Base-by-base conservation (phyloP, 2,888 invertebrate species). In the Cyclophora punctaria region DNA sequence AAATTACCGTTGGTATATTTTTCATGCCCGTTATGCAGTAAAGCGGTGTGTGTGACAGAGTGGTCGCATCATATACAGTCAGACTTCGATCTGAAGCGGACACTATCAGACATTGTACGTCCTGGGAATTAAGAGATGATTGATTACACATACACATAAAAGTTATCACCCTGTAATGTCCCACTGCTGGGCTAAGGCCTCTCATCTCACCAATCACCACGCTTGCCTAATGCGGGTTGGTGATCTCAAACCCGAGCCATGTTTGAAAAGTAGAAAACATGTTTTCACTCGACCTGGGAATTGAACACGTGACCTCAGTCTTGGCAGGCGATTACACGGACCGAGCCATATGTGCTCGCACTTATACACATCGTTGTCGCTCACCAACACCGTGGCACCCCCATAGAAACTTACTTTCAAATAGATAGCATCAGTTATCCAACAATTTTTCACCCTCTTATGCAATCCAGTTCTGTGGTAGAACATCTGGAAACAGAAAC, bases 351-450 rank as follows among this genome's bases (percentile, higher is more conserved):
- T 20, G 20, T 20, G 20, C 20, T 20, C 20, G 20, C 20, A 20
- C 20, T 20, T 20, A 20, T 20, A 20, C 20, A 20, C 20, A 20
- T 20, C 20, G 20, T 20, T 20, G 20, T 20, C 20, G 20, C 20
- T 20, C 20, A 20, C 20, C 20, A 20, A 20, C 20, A 20, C 20
- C 20, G 20, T 20, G 20, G 20, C 20, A 20, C 20, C 20, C 20
- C 20, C 7, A 33, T 41, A 35, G 3, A 44, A 43, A 72, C 73
- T 75, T 55, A 88, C 89, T 7, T 59, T 70, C 45, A 89, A 73
- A 68, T 90, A 92, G 3, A 91, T 67, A 0, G 90, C 91, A 59
- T 92, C 92, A 0, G 92, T 92, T 3, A 93, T 83, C 92, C 92
- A 92, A 42, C 87, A 80, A 57, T 89, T 90, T 53, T 83, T 85